Conservation (phyloP, 2,797 vertebrate species). For the Psittacula echo region DNA sequence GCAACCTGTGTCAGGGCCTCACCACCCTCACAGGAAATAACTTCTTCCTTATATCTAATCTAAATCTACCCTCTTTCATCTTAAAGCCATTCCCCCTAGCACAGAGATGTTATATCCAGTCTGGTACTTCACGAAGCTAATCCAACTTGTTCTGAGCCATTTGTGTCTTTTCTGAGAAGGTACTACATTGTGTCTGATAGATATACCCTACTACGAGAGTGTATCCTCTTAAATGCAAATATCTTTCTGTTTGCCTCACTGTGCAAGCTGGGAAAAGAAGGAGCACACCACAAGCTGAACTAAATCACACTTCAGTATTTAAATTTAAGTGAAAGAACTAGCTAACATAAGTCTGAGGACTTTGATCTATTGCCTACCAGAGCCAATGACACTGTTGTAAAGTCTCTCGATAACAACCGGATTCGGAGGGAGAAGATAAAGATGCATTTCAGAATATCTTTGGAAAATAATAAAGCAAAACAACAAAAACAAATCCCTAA, state of each 20-base stretch:
- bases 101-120: not conserved
- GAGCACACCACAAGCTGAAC: not conserved
- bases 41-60: not conserved
- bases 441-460: not conserved
- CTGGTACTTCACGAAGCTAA: not conserved
- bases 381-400: not conserved
- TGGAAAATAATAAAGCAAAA: constrained; percentile 8
- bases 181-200: not conserved
- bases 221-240: not conserved
- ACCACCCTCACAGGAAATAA: not conserved
- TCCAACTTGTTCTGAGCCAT: not conserved
- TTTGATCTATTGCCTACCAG: constrained; percentile 41
- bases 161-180: not conserved
- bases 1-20: not conserved
- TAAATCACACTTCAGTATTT: not conserved
- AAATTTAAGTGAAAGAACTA: not conserved
- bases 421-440: constrained; percentile 42
- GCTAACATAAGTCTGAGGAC: not conserved
- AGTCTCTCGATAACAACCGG: constrained; percentile 28
- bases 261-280: not conserved
- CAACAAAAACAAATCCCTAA: not conserved
- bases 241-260: not conserved
- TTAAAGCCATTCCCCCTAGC: not conserved
- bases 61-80: not conserved
- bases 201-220: not conserved